phyloP scores from a whole-genome alignment of 2,113 vertebrate genomes.

The Romanogobio albipinnatus region DNA sequence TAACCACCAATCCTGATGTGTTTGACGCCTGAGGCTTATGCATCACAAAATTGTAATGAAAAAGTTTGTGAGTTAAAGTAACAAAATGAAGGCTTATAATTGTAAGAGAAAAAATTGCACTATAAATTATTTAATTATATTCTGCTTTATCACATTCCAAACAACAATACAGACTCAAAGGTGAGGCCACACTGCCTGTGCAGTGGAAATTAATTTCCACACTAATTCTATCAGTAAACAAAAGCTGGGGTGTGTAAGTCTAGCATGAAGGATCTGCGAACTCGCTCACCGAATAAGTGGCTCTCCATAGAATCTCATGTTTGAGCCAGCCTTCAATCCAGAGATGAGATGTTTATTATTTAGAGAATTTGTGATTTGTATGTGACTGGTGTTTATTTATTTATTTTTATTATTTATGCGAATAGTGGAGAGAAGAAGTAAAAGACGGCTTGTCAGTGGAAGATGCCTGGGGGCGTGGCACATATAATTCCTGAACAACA shows the following conservation, averaged over 20 bases:
- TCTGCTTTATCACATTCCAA: slow-evolving; percentile 71
- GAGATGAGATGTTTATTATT: slow-evolving; percentile 28
- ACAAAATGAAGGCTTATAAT: slow-evolving; percentile 65
- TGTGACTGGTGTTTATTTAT: neutral
- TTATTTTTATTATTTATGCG: neutral
- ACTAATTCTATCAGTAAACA: slow-evolving; percentile 70
- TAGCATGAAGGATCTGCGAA: slow-evolving; percentile 27
- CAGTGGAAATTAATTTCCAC: slow-evolving; percentile 72
- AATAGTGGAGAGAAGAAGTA: neutral
- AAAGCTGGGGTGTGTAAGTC: slow-evolving; percentile 51
- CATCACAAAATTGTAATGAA: slow-evolving; percentile 63
- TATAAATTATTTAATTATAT: slow-evolving; percentile 76
- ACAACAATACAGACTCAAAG: slow-evolving; percentile 66
- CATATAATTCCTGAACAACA: neutral
- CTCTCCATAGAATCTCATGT: slow-evolving; percentile 4
- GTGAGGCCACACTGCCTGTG: slow-evolving; percentile 70
- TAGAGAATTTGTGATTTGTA: neutral
- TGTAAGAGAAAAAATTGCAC: slow-evolving; percentile 61
- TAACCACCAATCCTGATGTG: slow-evolving; percentile 56
- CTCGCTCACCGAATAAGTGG: neutral
- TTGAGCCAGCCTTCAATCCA: slow-evolving; percentile 8
- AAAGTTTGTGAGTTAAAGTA: slow-evolving; percentile 63
- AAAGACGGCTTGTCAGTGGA: neutral
- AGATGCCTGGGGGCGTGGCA: neutral
- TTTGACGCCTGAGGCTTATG: slow-evolving; percentile 58